Percentiles rank a stretch among this genome's conserved stretches.
Conservation (phyloP, 2,797 vertebrate genomes). For the Dendrocincla tyrannina region DNA sequence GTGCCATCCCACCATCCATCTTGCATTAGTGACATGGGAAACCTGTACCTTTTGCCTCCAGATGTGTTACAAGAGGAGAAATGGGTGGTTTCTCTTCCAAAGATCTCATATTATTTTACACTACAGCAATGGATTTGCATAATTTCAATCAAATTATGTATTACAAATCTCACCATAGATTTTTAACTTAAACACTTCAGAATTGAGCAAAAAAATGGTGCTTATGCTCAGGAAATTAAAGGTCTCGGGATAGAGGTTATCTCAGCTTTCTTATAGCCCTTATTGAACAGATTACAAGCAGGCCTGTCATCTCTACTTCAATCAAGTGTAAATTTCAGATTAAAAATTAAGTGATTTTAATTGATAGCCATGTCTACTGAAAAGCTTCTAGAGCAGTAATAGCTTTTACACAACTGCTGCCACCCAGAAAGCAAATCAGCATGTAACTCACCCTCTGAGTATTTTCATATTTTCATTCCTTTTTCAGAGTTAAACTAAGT, state of each 20-base stretch:
- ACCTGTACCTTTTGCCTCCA: not conserved
- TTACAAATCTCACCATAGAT: not conserved
- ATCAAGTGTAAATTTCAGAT: not conserved
- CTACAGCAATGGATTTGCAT: not conserved
- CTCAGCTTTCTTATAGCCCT: not conserved
- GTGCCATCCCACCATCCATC: fast-evolving
- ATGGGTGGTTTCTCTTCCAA: not conserved
- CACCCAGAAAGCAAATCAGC: not conserved
- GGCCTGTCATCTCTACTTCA: not conserved
- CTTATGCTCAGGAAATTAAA: not conserved
- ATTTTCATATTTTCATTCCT: not conserved
- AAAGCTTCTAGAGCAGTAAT: not conserved
- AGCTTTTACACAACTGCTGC: not conserved
- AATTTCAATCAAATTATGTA: not conserved
- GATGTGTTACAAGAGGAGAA: fast-evolving
- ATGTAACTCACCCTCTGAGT: not conserved
- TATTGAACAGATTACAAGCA: not conserved
- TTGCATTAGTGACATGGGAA: not conserved
- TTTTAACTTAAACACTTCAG: not conserved
- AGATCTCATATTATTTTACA: not conserved
- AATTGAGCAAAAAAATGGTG: not conserved
- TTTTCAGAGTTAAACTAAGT: not conserved
- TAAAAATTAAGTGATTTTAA: not conserved
- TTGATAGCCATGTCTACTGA: not conserved
- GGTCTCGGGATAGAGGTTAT: not conserved